These are phyloP conservation scores for Chunga burmeisteri DNA, from an alignment of 2,113 vertebrate species.

Conservation along the genomic window DNA sequence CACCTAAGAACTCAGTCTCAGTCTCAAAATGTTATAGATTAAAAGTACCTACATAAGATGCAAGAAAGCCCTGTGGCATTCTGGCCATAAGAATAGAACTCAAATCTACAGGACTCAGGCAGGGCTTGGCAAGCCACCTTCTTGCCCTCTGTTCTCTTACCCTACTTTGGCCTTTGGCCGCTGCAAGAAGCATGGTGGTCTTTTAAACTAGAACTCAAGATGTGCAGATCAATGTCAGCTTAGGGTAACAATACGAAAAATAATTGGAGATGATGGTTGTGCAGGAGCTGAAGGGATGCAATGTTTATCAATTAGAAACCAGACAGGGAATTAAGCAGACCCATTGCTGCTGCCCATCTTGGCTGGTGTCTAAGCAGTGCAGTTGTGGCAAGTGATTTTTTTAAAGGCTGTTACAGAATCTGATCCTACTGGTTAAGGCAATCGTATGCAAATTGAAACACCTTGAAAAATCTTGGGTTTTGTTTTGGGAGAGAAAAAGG, in stretches of 20 bases:
- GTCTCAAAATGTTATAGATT: not conserved
- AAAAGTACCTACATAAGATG: not conserved
- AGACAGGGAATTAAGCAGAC: not conserved
- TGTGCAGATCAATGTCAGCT: not conserved
- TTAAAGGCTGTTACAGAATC: not conserved
- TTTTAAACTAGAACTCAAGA: not conserved
- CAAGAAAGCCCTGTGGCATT: not conserved
- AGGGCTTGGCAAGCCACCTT: not conserved
- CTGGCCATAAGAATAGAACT: not conserved
- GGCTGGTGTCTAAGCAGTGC: not conserved
- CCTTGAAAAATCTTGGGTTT: not conserved
- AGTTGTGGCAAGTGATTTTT: not conserved
- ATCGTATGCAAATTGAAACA: not conserved
- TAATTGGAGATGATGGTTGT: not conserved
- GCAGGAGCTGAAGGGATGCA: not conserved
- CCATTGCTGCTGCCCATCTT: not conserved
- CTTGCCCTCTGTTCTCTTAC: not conserved
- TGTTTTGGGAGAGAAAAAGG: not conserved
- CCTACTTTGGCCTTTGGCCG: not conserved
- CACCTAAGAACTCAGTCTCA: not conserved
- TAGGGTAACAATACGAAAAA: not conserved
- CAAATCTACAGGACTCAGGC: not conserved
- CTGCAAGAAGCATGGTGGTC: accelerated
- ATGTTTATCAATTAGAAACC: not conserved
- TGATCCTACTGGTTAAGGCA: not conserved